Base-by-base conservation (phyloP, 2,888 invertebrate genomes). In the Catocala fraxini region DNA sequence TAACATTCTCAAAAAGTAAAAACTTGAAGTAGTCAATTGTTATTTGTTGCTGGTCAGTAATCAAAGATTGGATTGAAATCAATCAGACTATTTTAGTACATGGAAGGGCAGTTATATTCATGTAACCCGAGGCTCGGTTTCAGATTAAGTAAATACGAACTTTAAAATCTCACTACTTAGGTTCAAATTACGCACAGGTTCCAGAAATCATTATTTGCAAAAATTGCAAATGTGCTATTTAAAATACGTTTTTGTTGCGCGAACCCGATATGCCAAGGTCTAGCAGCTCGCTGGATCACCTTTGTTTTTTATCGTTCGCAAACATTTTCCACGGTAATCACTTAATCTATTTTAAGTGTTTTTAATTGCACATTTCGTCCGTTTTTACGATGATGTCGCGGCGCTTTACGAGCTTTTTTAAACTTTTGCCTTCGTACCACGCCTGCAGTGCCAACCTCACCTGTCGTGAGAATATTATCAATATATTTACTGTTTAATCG, bases 261-360 rank as follows among this genome's bases (percentile, higher is more conserved):
- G 56, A 65, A 70, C 59, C 61, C 65, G 53, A 85, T 81, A 85
- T 84, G 81, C 75, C 83, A 86, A 86, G 81, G 83, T 71, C 78
- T 75, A 72, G 70, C 59, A 51, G 51, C 25, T 35, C 46, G 42
- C 56, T 60, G 49, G 68, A 73, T 71, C 65, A 70, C 59, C 69
- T 68, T 76, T 70, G 59, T 77, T 79, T 83, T 77, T 75, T 70
- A 72, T 77, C 56, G 35, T 62, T 73, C 68, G 68, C 73, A 74
- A 82, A 82, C 77, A 79, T 78, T 80, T 76, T 75, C 71, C 74
- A 61, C 75, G 68, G 76, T 85, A 86, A 89, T 87, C 84, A 81
- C 88, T 89, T 89, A 86, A 90, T 89, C 89, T 87, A 86, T 87
- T 88, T 86, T 82, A 86, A 84, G 86, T 89, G 87, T 87, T 86